Percentiles rank a stretch among this genome's conserved stretches.
Conservation (phyloP, 1,140 invertebrate genomes). For the Sitodiplosis mosellana region DNA sequence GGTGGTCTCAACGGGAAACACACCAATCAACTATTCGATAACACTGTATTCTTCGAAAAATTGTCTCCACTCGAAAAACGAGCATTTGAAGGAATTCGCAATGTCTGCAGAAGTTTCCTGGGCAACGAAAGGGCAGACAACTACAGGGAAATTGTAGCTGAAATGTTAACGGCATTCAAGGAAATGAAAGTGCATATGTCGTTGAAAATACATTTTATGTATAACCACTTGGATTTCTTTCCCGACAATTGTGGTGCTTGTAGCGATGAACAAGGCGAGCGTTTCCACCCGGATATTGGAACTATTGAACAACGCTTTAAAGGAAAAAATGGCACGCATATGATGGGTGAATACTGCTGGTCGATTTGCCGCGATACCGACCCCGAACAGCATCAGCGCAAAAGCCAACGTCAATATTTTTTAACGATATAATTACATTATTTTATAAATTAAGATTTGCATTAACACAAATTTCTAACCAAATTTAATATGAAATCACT, state of each 20-base stretch:
- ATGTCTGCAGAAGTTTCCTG: slow-evolving; percentile 5
- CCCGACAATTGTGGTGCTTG: slow-evolving; percentile 10
- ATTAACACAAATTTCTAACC: no score
- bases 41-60: no score
- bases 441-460: no score
- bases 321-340: slow-evolving; percentile 5
- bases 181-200: slow-evolving; percentile 5
- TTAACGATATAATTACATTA: no score
- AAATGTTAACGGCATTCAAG: slow-evolving; percentile 6
- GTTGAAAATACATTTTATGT: slow-evolving; percentile 7
- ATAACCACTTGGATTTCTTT: slow-evolving; percentile 8
- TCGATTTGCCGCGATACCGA: background rate
- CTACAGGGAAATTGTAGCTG: slow-evolving; percentile 8
- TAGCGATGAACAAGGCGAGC: slow-evolving; percentile 13
- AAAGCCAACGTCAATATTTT: no score
- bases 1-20: no score
- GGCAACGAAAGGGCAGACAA: slow-evolving; percentile 7
- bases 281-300: slow-evolving; percentile 13
- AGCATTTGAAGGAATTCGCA: slow-evolving; percentile 8
- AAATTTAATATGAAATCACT: no score
- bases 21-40: no score
- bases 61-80: slow-evolving; percentile 12
- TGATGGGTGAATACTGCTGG: background rate
- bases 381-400: no score
- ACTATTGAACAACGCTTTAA: slow-evolving; percentile 14